Evolutionary conservation across 1,140 invertebrate species (phyloP), one percentile per base, ranked within the genome.

Genomic region (Thaumatotibia leucotreta): DNA sequence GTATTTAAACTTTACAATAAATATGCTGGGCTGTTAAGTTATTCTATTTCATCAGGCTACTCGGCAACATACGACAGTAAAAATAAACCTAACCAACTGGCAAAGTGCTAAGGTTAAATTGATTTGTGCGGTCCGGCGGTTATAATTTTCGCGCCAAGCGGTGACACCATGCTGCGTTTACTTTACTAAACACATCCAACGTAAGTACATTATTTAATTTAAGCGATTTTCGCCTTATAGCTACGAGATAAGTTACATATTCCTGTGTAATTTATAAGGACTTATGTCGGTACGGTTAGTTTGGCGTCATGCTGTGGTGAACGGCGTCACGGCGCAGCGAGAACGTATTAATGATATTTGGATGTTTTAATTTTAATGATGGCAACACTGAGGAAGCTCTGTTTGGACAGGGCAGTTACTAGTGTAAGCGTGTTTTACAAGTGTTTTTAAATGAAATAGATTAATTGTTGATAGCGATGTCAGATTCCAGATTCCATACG

Each of bases 131-230:
- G 61, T 29, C 66, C 39, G 66, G 67, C 77, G 79, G 79, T 84
- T 80, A 82, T 84, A 84, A 84, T 84, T 82, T 84, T 83, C 81
- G 81, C 81, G 79, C 80, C 79, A 79, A 70, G 79, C 79, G 72
- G 71, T 58, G 74, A 31, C 20, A 73, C 66, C 81, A 83, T 65
- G 79, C 81, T 77, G 81, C 35, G 78, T 45, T 45, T 45, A 45
- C 1, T 6, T 45, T 20, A 20, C 39, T 45, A 20, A 45, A 20
- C 6, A 20, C 6, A 45, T 20, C 5, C 39, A 45, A 45, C 17
- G 17, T 45, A 45, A 45, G 4, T n/a, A 20, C 39, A 45, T 14
- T 20, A 45, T 17, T 8, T 1, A 45, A 45, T 0, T 20, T n/a
- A 45, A 20, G 17, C 4, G 6, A 20, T 14, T 9, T 2, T 45